Base-by-base conservation (phyloP, 2,113 vertebrate species). In the Hepsetus odoe region DNA sequence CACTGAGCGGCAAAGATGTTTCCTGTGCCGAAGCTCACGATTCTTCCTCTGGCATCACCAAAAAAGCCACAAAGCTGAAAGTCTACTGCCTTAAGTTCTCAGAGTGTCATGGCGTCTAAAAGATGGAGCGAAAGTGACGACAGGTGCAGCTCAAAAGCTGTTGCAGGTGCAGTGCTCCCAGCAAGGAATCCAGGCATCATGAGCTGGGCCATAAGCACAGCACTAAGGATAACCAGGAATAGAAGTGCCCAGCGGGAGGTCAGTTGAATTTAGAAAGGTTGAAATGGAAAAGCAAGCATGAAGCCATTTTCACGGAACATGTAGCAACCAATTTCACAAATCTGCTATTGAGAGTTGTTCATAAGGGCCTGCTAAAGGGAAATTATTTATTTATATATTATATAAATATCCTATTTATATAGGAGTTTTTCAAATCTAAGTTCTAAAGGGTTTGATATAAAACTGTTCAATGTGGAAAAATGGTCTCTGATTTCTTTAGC, bases 11-110 rank as follows among this genome's bases (percentile, higher is more conserved):
- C 74, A 58, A 5, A 32, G 64, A 77, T 40, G 67, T 66, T 68
- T 77, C 74, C 74, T 77, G 74, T 77, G 74, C 74, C 58, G 74
- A 33, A 69, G 46, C 26, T 28, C 2, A 76, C 12, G 22, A 51
- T 71, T 53, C 28, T 71, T 53, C 44, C 46, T 20, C 13, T 67
- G 30, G 24, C 24, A 24, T 53, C 51, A 38, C 46, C 35, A 40
- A 10, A 1, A 4, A 33, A 30, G 24, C 16, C 55, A 58, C 20
- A 58, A 58, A 58, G 26, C 33, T 46, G 53, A 35, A 30, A 32
- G 56, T 20, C 30, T 38, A 58, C 62, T 33, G 33, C 14, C 18
- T 4, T 24, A 4, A n/a, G 30, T 22, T 18, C 6, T n/a, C n/a
- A n/a, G n/a, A n/a, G n/a, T n/a, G n/a, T n/a, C n/a, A n/a, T n/a